These are phyloP conservation scores for Melanotaenia boesemani DNA, from an alignment of 2,797 vertebrate genomes.

Conservation along the genomic window DNA sequence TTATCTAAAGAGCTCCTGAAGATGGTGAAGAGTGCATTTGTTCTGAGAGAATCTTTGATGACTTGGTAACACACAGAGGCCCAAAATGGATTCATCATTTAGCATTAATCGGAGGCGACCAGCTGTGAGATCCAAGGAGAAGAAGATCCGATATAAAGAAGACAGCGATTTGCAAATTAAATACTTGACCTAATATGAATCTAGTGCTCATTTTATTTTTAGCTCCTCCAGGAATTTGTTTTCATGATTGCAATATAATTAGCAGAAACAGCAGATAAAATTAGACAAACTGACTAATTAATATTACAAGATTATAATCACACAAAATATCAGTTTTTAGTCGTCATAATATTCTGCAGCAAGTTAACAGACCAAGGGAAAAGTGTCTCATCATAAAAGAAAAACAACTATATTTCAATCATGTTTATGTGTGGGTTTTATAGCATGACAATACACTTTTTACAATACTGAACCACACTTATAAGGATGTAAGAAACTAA, in stretches of 20 bases:
- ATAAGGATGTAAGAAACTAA: no score
- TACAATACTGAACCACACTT: no score
- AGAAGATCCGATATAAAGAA: conserved; percentile 56
- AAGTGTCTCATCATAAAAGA: no score
- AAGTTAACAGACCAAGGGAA: no score
- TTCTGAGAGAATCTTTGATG: conserved; percentile 83
- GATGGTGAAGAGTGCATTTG: conserved; percentile 87
- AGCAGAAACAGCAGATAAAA: conserved; percentile 44
- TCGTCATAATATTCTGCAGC: neutral
- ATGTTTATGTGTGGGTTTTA: no score
- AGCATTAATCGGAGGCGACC: conserved; percentile 65
- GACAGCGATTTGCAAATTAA: conserved; percentile 71
- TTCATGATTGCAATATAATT: conserved; percentile 54
- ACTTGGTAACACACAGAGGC: conserved; percentile 54
- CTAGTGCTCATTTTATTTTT: conserved; percentile 56
- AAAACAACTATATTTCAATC: no score
- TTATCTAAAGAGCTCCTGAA: conserved; percentile 77
- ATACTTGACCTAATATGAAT: conserved; percentile 75
- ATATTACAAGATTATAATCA: neutral
- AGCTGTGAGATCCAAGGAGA: conserved; percentile 73
- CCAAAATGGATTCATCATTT: conserved; percentile 76
- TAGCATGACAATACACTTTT: no score
- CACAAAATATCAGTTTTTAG: neutral
- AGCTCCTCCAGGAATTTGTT: conserved; percentile 45
- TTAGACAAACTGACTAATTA: neutral